Percentiles rank a stretch among this genome's conserved stretches.
Conservation (phyloP, 1,140 invertebrate genomes). For the Pogonomyrmex barbatus region DNA sequence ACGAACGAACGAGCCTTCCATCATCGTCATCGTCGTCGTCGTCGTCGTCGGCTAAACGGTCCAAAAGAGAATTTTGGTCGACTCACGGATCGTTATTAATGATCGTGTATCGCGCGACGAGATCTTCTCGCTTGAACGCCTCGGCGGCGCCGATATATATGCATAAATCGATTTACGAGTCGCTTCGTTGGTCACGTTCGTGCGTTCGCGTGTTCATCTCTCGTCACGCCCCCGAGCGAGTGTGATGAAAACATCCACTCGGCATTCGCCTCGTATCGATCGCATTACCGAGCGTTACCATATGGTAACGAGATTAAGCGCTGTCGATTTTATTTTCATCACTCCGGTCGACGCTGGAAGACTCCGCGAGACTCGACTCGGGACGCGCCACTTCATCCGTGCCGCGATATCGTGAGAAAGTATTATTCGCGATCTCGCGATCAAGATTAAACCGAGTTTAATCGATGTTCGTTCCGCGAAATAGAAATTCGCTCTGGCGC, state of each 20-base stretch:
- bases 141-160: conserved; percentile 38
- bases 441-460: neutral
- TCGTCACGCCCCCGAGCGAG: conserved; percentile 24
- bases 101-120: conserved; percentile 48
- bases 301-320: conserved; percentile 48
- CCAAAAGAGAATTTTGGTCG: conserved; percentile 55
- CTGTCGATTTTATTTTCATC: conserved; percentile 44
- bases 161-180: conserved; percentile 57
- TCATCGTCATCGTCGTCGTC: conserved; percentile 51
- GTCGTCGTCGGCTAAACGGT: conserved; percentile 35
- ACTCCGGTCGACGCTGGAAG: neutral
- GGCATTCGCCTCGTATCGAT: conserved; percentile 36
- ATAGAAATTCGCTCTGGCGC: neutral
- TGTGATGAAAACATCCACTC: conserved; percentile 49
- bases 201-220: conserved; percentile 19
- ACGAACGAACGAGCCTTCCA: conserved; percentile 18
- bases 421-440: conserved; percentile 4
- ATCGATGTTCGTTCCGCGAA: neutral
- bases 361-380: neutral
- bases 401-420: conserved; percentile 8
- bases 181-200: conserved; percentile 37
- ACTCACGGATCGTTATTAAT: conserved; percentile 61
- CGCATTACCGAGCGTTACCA: conserved; percentile 4
- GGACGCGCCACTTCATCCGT: neutral
- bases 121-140: conserved; percentile 47